These are phyloP conservation scores for Bursaphelenchus mucronatus DNA, from an alignment of 1,140 invertebrate genomes.

Conservation along the genomic window DNA sequence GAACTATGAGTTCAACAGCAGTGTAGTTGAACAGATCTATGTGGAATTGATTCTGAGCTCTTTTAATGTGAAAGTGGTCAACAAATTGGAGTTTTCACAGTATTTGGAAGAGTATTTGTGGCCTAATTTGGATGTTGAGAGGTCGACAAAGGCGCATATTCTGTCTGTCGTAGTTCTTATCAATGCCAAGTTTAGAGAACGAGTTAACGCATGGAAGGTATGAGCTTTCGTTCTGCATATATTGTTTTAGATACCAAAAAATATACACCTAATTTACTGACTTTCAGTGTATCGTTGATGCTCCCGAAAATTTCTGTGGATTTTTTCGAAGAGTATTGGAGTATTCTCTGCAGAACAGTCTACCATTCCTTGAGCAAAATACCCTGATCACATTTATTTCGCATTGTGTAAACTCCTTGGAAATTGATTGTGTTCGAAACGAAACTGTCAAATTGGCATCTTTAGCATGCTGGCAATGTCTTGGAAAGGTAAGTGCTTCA, in stretches of 20 bases:
- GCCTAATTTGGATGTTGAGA: constrained; percentile 75
- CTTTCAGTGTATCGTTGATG: constrained; percentile 72
- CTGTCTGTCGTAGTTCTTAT: constrained; percentile 94
- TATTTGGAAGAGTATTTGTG: constrained; percentile 94
- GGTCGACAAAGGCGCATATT: constrained; percentile 72
- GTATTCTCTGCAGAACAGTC: constrained; percentile 66
- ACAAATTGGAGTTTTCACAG: constrained; percentile 85
- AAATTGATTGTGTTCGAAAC: constrained; percentile 83
- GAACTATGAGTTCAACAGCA: constrained; percentile 4
- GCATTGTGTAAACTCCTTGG: constrained; percentile 88
- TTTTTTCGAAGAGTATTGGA: constrained; percentile 82
- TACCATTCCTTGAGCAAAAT: constrained; percentile 75
- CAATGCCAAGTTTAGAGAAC: constrained; percentile 95
- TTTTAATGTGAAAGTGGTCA: constrained; percentile 23
- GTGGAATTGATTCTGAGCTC: constrained; percentile 6
- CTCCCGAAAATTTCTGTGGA: constrained; percentile 74
- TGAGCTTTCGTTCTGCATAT: constrained; percentile 39
- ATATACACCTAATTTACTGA: neutral
- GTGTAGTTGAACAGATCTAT: constrained; percentile 5
- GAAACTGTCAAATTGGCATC: constrained; percentile 87
- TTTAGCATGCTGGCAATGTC: constrained; percentile 84
- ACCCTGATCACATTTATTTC: constrained; percentile 83
- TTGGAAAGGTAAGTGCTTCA: constrained; percentile 70
- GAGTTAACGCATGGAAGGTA: constrained; percentile 90
- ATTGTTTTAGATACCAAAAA: constrained; percentile 29